phyloP scores from a whole-genome alignment of 1,140 invertebrate genomes.

The Chironomus tepperi region DNA sequence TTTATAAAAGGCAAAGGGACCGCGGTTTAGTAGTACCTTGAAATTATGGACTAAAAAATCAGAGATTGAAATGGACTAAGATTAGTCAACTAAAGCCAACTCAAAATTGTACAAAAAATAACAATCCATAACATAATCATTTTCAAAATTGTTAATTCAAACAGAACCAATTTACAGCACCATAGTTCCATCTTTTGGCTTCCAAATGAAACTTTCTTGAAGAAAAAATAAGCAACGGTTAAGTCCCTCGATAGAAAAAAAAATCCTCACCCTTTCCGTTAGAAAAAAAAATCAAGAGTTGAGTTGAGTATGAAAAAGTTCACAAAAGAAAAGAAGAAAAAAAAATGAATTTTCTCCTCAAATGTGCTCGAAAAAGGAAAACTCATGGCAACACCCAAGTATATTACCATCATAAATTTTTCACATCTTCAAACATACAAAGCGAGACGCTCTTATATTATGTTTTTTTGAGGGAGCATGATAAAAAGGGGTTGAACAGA shows the following conservation, averaged over 20 bases:
- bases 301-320: background rate
- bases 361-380: background rate
- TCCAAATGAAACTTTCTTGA: background rate
- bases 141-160: too few species aligned
- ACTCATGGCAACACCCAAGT: slow-evolving; percentile 15
- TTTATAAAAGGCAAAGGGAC: too few species aligned
- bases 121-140: too few species aligned
- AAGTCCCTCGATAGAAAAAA: background rate
- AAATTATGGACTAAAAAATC: too few species aligned
- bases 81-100: too few species aligned
- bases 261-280: background rate
- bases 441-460: background rate
- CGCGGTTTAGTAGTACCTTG: too few species aligned
- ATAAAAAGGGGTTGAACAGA: slow-evolving; percentile 13
- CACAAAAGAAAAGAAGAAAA: background rate
- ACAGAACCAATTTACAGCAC: too few species aligned
- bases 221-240: slow-evolving; percentile 15
- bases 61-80: too few species aligned
- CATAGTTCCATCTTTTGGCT: background rate
- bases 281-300: background rate
- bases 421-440: background rate
- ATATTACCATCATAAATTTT: slow-evolving; percentile 22
- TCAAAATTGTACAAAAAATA: too few species aligned
- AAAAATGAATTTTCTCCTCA: background rate
- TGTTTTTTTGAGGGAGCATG: background rate